These are phyloP conservation scores for Cremastobaeus sp. DNA, from an alignment of 2,888 invertebrate species.

Conservation along the genomic window DNA sequence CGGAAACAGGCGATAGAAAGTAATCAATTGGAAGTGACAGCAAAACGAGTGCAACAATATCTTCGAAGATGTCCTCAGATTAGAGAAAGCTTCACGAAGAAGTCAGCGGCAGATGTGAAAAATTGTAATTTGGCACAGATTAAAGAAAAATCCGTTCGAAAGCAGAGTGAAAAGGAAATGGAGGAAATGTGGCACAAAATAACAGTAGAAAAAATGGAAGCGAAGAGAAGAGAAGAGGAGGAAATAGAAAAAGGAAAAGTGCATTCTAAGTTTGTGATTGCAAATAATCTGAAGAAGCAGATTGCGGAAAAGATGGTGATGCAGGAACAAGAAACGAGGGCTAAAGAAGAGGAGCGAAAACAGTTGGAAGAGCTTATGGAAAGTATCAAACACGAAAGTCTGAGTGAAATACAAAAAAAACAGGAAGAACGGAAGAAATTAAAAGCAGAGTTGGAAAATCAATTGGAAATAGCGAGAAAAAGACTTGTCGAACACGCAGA, in stretches of 20 bases:
- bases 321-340: conserved; percentile 62
- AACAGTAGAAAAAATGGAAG: conserved; percentile 81
- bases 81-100: conserved; percentile 78
- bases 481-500: conserved; percentile 64
- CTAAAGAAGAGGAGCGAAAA: conserved; percentile 66
- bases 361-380: conserved; percentile 63
- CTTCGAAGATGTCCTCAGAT: conserved; percentile 78
- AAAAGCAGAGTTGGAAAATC: conserved; percentile 69
- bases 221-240: conserved; percentile 62
- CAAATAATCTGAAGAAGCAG: conserved; percentile 65
- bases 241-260: conserved; percentile 62
- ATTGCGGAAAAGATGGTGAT: conserved; percentile 66
- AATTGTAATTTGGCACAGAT: conserved; percentile 82
- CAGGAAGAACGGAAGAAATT: conserved; percentile 62
- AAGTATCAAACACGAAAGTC: conserved; percentile 63
- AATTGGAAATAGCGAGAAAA: conserved; percentile 64
- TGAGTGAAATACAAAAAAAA: conserved; percentile 61
- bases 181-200: conserved; percentile 83
- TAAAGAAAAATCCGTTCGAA: conserved; percentile 80
- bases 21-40: conserved; percentile 78
- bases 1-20: conserved; percentile 79
- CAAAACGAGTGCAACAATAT: conserved; percentile 78
- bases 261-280: conserved; percentile 35
- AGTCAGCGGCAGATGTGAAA: conserved; percentile 80
- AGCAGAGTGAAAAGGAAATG: conserved; percentile 80